phyloP scores from a whole-genome alignment of 2,888 invertebrate species.

The Caenorhabditis sp. region DNA sequence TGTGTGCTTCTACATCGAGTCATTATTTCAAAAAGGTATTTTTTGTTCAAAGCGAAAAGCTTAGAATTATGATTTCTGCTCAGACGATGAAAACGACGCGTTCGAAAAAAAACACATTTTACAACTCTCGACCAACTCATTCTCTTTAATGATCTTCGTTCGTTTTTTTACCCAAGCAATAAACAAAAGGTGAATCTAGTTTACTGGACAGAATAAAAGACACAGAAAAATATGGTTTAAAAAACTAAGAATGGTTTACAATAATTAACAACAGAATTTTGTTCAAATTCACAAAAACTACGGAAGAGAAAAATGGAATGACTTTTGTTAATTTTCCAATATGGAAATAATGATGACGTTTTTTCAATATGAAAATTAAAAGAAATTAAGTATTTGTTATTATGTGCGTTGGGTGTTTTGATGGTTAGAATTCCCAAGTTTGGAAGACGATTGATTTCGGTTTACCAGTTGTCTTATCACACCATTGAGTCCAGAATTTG shows the following conservation, averaged over 20 bases:
- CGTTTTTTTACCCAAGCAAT: no score
- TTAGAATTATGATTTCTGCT: no score
- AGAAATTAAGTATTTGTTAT: constrained; percentile 5
- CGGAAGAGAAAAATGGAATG: background rate
- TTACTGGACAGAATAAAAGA: background rate
- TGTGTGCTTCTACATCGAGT: no score
- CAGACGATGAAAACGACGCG: no score
- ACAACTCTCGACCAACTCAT: no score
- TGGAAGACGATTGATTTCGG: constrained; percentile 49
- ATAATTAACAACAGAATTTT: background rate
- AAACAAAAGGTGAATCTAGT: no score
- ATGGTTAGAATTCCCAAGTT: constrained; percentile 29
- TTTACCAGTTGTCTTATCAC: constrained; percentile 29
- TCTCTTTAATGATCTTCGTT: no score
- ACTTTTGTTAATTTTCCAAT: constrained; percentile 3
- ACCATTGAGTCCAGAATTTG: constrained; percentile 49
- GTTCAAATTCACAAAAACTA: background rate
- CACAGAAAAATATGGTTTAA: background rate
- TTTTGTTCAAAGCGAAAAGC: no score
- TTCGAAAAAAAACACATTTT: no score
- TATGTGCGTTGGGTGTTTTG: background rate
- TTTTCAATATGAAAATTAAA: constrained; percentile 1
- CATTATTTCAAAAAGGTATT: no score
- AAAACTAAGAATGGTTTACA: background rate
- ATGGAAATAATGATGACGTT: background rate